These are phyloP conservation scores for Leguminivora glycinivorella DNA, from an alignment of 1,140 invertebrate species.

Conservation along the genomic window DNA sequence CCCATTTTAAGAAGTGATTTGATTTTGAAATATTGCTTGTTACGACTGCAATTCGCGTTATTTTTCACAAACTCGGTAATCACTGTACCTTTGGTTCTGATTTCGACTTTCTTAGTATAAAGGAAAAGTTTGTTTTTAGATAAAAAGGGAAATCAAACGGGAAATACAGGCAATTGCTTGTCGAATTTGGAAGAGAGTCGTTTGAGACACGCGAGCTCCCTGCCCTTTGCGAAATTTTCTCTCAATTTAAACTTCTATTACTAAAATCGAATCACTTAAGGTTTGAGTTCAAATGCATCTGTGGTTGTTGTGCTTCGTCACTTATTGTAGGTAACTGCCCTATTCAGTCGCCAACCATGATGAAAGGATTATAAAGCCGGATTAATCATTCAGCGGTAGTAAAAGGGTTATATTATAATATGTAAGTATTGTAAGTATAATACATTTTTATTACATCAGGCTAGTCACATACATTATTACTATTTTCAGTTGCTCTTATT, in stretches of 20 bases:
- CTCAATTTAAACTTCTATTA: conserved; percentile 35
- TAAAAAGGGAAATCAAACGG: neutral
- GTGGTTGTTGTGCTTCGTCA: neutral
- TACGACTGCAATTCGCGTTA: conserved; percentile 21
- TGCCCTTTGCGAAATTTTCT: conserved; percentile 34
- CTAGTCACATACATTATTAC: no score
- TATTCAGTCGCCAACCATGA: neutral
- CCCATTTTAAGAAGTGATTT: conserved; percentile 34
- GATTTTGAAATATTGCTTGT: conserved; percentile 40
- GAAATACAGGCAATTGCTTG: neutral
- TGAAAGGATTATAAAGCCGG: neutral
- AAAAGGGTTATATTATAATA: no score
- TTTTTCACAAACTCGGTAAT: neutral
- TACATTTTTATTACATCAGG: no score
- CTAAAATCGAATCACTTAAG: conserved; percentile 38
- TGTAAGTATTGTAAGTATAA: no score
- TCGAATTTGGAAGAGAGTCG: conserved; percentile 18
- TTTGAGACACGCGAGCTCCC: conserved; percentile 25
- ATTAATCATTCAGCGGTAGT: no score
- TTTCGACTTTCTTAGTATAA: neutral
- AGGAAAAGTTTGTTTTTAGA: neutral
- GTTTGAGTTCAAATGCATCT: conserved; percentile 2
- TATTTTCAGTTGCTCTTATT: no score
- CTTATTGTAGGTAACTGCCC: neutral
- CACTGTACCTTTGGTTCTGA: neutral